These are phyloP conservation scores for Tenthredo notha DNA, from an alignment of 2,888 invertebrate species.

Conservation along the genomic window DNA sequence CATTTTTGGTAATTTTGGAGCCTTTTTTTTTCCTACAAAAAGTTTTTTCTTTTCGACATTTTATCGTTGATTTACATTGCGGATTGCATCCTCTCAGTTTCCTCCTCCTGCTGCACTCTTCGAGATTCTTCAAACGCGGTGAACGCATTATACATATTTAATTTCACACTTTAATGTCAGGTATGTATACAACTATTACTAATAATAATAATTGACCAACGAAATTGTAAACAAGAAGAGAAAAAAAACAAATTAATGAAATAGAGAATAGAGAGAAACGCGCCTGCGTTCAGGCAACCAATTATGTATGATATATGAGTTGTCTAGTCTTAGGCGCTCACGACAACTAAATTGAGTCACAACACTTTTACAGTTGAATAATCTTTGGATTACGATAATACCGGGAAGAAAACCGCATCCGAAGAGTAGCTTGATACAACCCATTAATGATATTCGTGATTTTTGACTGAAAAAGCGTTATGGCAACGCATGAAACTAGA, in stretches of 20 bases:
- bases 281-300: no score
- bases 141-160: constrained; percentile 20
- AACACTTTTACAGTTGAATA: no score
- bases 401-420: no score
- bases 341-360: no score
- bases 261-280: no score
- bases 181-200: background rate
- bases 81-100: background rate
- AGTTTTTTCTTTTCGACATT: background rate
- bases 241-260: background rate
- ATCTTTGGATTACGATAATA: no score
- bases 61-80: background rate
- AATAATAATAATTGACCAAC: background rate
- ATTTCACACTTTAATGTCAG: background rate
- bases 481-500: no score
- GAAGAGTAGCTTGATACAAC: no score
- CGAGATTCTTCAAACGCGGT: background rate
- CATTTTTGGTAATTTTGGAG: background rate
- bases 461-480: background rate
- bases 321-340: no score
- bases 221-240: background rate
- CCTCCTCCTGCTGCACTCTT: background rate
- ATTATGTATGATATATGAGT: no score
- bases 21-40: background rate
- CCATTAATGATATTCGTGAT: no score